These are phyloP conservation scores for Mactra quadrangularis DNA, from an alignment of 1,140 invertebrate species.

Conservation along the genomic window DNA sequence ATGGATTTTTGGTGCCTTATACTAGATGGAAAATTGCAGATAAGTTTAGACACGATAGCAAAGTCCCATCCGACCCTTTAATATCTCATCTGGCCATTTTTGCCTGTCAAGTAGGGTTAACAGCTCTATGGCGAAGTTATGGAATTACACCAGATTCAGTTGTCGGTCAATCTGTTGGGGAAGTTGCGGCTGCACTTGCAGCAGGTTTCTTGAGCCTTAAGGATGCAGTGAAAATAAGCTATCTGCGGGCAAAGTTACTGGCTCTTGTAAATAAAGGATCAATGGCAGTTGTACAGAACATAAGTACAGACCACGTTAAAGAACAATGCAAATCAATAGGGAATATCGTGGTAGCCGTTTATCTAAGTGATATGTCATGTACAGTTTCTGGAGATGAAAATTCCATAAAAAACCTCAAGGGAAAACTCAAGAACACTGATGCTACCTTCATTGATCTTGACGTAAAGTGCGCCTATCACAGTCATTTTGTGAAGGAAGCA, in stretches of 20 bases:
- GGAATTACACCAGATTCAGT: slow-evolving; percentile 48
- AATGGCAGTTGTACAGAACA: slow-evolving; percentile 61
- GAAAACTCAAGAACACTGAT: slow-evolving; percentile 1
- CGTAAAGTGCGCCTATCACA: slow-evolving; percentile 66
- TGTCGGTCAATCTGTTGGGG: slow-evolving; percentile 63
- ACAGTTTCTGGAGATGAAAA: slow-evolving; percentile 70
- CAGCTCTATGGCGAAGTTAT: slow-evolving; percentile 31
- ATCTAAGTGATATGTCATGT: slow-evolving; percentile 69
- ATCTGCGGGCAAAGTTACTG: slow-evolving; percentile 45
- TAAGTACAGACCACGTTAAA: slow-evolving; percentile 24
- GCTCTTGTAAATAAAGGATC: slow-evolving; percentile 35
- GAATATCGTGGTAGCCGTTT: slow-evolving; percentile 63
- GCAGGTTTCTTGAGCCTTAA: slow-evolving; percentile 49
- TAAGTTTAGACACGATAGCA: slow-evolving; percentile 28
- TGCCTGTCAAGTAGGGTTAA: slow-evolving; percentile 60
- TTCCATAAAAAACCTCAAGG: slow-evolving; percentile 30
- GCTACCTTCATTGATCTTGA: slow-evolving; percentile 31
- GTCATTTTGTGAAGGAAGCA: slow-evolving; percentile 51
- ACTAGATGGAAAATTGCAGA: slow-evolving; percentile 58
- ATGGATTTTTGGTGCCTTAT: slow-evolving; percentile 39
- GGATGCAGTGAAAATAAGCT: slow-evolving; percentile 60
- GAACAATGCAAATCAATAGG: slow-evolving; percentile 12
- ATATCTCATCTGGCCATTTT: slow-evolving; percentile 59
- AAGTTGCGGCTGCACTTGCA: slow-evolving; percentile 63
- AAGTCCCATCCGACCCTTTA: slow-evolving; percentile 34